These are phyloP conservation scores for Mustelus asterias DNA, from an alignment of 2,113 vertebrate species.

Conservation along the genomic window DNA sequence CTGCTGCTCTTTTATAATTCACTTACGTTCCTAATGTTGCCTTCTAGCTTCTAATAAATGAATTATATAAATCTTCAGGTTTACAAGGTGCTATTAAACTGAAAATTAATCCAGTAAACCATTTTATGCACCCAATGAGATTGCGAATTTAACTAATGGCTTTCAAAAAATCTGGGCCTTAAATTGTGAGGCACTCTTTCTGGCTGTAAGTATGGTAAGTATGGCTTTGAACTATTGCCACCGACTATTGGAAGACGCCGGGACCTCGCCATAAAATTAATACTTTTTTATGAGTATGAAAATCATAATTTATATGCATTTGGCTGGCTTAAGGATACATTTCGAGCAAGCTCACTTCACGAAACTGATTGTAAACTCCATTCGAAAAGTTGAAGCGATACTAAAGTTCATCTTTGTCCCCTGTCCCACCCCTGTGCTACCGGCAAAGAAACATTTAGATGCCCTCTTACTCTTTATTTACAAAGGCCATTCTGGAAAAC, in stretches of 20 bases:
- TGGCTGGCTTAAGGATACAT: neutral
- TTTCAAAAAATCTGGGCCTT: neutral
- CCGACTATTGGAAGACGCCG: neutral
- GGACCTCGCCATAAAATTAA: neutral
- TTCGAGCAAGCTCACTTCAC: neutral
- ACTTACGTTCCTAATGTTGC: neutral
- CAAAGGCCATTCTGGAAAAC: neutral
- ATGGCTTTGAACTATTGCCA: neutral
- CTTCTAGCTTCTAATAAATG: neutral
- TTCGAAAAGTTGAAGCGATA: neutral
- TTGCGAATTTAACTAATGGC: neutral
- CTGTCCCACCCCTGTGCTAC: neutral
- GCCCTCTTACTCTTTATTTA: neutral
- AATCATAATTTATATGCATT: neutral
- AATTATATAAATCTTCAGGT: neutral
- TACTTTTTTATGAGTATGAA: too few species aligned
- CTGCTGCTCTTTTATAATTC: neutral
- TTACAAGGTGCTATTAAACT: neutral
- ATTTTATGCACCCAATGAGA: neutral
- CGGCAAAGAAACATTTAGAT: neutral
- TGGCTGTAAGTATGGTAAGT: too few species aligned
- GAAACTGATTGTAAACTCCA: neutral
- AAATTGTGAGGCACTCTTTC: too few species aligned
- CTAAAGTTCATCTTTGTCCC: neutral
- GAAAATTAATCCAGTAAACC: neutral